These are phyloP conservation scores for Polypedilum pembai DNA, from an alignment of 1,140 invertebrate species.

Conservation along the genomic window DNA sequence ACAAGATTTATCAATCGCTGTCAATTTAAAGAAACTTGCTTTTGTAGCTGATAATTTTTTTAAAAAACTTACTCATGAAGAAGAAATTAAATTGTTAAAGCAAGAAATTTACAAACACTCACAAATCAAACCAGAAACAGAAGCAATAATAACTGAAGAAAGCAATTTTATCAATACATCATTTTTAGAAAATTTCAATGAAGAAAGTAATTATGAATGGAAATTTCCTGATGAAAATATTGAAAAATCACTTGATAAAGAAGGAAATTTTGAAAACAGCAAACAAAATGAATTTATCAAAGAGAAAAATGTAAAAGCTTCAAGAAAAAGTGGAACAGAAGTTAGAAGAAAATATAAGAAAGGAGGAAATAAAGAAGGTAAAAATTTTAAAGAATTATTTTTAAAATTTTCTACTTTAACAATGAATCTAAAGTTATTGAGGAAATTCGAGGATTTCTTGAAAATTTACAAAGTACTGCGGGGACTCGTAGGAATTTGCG, in stretches of 20 bases:
- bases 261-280: neutral
- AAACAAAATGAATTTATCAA: no score
- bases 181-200: neutral
- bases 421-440: no score
- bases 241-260: neutral
- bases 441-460: no score
- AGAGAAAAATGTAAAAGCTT: neutral
- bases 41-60: constrained; percentile 7
- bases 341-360: no score
- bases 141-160: neutral
- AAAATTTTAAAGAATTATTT: no score
- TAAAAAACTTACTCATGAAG: neutral
- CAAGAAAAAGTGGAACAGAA: neutral
- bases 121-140: neutral
- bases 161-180: no score
- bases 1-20: neutral
- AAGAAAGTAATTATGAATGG: neutral
- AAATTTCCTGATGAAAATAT: neutral
- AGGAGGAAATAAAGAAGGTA: no score
- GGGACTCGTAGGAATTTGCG: no score
- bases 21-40: neutral
- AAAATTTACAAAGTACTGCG: no score
- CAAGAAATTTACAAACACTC: neutral
- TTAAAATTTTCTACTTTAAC: no score
- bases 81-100: neutral